Evolutionary conservation across 2,797 vertebrate species (phyloP), one percentile per base, ranked within the genome.

Genomic region (Nyctalus aviator): DNA sequence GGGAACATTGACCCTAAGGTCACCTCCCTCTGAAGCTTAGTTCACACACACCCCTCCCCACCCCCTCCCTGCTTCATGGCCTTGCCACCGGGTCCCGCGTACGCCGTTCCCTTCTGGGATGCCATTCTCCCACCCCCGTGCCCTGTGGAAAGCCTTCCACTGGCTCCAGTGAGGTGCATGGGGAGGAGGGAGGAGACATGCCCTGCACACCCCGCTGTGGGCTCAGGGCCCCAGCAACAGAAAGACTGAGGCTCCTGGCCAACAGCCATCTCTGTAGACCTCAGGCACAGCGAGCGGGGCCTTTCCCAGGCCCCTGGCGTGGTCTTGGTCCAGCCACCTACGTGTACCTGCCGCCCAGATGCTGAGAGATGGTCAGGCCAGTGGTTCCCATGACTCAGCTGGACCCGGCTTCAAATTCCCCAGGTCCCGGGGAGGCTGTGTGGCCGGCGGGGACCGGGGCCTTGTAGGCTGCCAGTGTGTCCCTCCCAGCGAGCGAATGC

Each of bases 381-480:
- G 46, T 30, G 72, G 50, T 23, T 10, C 27, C n/a, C 5, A 30
- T 9, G 18, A 6, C 53, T 59, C 72, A 30, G 71, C 30, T 9
- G 5, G 41, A 20, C 25, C 88, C 3, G 4, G 25, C 14, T 11
- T 50, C 5, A 2, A 10, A 8, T 30, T 55, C 68, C 55, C 23
- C 18, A 3, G 30, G 18, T 48, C 18, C 11, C 21, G 20, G 57
- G 0, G 20, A n/a, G 62, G 25, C 0, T 30, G 87, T 35, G 41
- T 96, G 97, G 95, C 94, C 94, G 78, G 20, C 84, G 90, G 88
- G 96, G 27, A 2, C 50, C 69, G 11, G 12, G 76, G 55, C 59
- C 46, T 15, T 0, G 59, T 5, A 21, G 68, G 32, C 68, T 44
- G 55, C 32, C 6, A 7, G 15, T 18, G 66, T 27, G n/a, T 5